Evolutionary conservation across 2,797 vertebrate genomes (phyloP), one percentile per base, ranked within the genome.

Genomic region (Sardinella longiceps): DNA sequence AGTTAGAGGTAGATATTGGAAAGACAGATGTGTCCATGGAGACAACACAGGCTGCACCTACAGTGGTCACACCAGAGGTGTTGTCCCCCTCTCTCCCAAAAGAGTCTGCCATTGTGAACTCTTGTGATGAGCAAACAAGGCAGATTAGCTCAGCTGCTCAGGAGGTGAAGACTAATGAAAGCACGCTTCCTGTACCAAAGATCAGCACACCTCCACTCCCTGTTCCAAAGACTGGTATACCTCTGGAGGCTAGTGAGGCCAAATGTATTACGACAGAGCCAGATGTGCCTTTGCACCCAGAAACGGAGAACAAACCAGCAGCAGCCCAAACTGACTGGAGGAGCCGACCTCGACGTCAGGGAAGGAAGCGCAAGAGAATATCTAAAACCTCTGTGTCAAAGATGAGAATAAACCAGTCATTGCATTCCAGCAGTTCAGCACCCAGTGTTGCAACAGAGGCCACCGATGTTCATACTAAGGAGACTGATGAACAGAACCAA

Each of bases 281-380:
- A 77, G 14, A 74, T 39, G 15, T 39, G 66, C 14, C 33, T 18
- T 15, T 39, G 2, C 5, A 18, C 18, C 37, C 70, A 77, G 33
- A 77, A 43, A 77, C n/a, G 9, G 70, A 39, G 18, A 77, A 23
- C 33, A 33, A 23, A n/a, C n/a, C n/a, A 43, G 70, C 20, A 77
- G 37, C 9, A 20, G 2, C 70, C 6, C 15, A 77, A 77, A 39
- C 33, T 39, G 37, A 77, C 56, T 60, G 56, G 18, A 39, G 33
- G 18, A 77, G 33, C 18, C 20, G 9, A 43, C 33, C 70, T 77
- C 70, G 33, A 18, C 37, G 70, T 39, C 6, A 7, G 20, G 33
- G 70, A 2, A 77, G 70, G 6, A 77, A 77, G 43, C 70, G 70
- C 70, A 77, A 77, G 70, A 77, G 70, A 77, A 77, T 23, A 43